phyloP scores from a whole-genome alignment of 2,888 invertebrate genomes.

The Pediacus dermestoides region DNA sequence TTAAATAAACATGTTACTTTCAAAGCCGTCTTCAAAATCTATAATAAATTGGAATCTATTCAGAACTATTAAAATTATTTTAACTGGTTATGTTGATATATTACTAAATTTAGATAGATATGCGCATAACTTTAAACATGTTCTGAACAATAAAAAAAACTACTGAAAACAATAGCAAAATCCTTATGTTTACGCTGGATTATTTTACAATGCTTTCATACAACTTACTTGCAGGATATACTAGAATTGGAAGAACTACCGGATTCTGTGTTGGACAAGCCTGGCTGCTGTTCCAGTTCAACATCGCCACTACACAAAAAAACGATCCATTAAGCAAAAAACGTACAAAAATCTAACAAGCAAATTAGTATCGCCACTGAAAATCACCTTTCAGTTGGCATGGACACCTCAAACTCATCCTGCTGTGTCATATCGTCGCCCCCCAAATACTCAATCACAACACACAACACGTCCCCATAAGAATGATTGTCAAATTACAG shows the following conservation, averaged over 20 bases:
- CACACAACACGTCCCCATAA: not conserved
- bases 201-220: no score
- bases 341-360: not conserved
- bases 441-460: not conserved
- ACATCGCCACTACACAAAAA: conserved; percentile 57
- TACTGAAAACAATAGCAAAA: no score
- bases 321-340: conserved; percentile 19
- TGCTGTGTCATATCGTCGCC: conserved; percentile 8
- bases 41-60: no score
- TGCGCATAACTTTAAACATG: no score
- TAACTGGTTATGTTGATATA: no score
- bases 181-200: no score
- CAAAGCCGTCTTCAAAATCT: no score
- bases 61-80: no score
- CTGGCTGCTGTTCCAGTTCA: conserved; percentile 53
- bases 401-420: conserved; percentile 10
- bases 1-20: no score
- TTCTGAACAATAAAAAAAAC: no score
- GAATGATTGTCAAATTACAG: no score
- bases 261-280: conserved; percentile 55
- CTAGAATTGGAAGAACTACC: conserved; percentile 71
- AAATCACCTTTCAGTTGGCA: conserved; percentile 10
- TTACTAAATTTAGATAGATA: no score
- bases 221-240: conserved; percentile 57
- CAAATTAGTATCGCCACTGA: not conserved